phyloP scores from a whole-genome alignment of 2,888 invertebrate species.

The Blastobasis adustella region DNA sequence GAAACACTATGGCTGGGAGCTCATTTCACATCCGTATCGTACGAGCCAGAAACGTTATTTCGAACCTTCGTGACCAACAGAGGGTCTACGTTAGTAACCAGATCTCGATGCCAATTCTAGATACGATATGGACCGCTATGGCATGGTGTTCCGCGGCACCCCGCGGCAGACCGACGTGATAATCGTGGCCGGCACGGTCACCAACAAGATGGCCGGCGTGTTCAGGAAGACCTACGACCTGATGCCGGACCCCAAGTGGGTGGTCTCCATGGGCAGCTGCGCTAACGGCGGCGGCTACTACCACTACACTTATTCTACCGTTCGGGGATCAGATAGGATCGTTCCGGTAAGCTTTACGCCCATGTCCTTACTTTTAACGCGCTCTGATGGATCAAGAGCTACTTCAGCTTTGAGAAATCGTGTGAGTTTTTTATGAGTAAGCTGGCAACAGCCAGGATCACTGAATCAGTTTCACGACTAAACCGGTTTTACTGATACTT shows the following conservation, averaged over 20 bases:
- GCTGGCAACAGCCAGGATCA: too few species aligned
- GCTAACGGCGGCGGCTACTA: constrained; percentile 99
- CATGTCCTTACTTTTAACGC: not conserved
- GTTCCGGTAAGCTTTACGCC: constrained; percentile 41
- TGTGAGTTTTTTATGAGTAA: too few species aligned
- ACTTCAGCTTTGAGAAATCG: too few species aligned
- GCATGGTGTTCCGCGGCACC: constrained; percentile 97
- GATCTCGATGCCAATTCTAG: constrained; percentile 21
- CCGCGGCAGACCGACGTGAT: constrained; percentile 98
- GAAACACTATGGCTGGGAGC: too few species aligned
- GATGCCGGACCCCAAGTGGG: constrained; percentile 98
- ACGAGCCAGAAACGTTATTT: too few species aligned
- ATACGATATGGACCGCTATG: constrained; percentile 98
- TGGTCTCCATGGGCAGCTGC: constrained; percentile 99
- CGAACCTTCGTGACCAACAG: too few species aligned
- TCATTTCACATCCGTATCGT: too few species aligned
- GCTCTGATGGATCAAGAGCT: too few species aligned
- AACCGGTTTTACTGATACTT: too few species aligned
- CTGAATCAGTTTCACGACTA: too few species aligned
- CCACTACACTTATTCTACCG: constrained; percentile 98
- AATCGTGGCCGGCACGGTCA: constrained; percentile 98
- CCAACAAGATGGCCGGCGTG: constrained; percentile 99
- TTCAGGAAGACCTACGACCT: constrained; percentile 96
- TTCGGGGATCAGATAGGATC: constrained; percentile 71
- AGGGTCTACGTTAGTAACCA: too few species aligned